Percentiles rank a stretch among this genome's conserved stretches.
phyloP scores from a whole-genome alignment of 2,797 vertebrate species.

The Fistularia commersonii region DNA sequence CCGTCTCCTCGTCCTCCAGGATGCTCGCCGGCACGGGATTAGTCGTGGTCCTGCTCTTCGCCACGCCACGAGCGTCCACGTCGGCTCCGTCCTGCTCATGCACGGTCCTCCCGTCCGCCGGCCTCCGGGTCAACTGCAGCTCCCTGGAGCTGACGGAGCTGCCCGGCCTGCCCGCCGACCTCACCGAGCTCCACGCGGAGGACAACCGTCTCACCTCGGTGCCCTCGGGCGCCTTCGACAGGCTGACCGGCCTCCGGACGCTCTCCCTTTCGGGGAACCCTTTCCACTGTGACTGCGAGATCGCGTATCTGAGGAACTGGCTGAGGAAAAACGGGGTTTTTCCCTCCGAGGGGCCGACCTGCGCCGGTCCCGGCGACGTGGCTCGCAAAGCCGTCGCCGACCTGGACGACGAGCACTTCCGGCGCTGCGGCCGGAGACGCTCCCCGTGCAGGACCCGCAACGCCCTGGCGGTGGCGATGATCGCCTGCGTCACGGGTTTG shows the following conservation, averaged over 20 bases:
- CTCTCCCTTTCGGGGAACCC: constrained; percentile 75
- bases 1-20: constrained; percentile 45
- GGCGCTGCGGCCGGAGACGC: constrained; percentile 41
- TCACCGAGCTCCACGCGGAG: constrained; percentile 69
- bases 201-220: constrained; percentile 68
- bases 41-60: constrained; percentile 58
- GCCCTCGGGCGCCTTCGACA: constrained; percentile 72
- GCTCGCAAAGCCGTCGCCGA: constrained; percentile 54
- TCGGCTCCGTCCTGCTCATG: constrained; percentile 55
- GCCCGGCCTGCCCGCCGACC: constrained; percentile 54
- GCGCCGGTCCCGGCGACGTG: constrained; percentile 65
- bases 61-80: constrained; percentile 15
- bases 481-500: constrained; percentile 59
- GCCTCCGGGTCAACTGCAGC: constrained; percentile 73
- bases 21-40: constrained; percentile 63
- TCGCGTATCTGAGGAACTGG: constrained; percentile 78
- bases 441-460: constrained; percentile 31
- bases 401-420: constrained; percentile 60
- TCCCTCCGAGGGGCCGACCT: constrained; percentile 45
- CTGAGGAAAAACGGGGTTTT: constrained; percentile 59
- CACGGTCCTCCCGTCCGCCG: constrained; percentile 18
- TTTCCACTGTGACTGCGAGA: constrained; percentile 79
- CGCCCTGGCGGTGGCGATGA: constrained; percentile 22
- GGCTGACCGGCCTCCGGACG: constrained; percentile 52
- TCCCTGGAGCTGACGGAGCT: constrained; percentile 50